Percentiles rank a stretch among this genome's conserved stretches.
Conservation (phyloP, 2,888 invertebrate genomes). For the Callinectes sapidus region DNA sequence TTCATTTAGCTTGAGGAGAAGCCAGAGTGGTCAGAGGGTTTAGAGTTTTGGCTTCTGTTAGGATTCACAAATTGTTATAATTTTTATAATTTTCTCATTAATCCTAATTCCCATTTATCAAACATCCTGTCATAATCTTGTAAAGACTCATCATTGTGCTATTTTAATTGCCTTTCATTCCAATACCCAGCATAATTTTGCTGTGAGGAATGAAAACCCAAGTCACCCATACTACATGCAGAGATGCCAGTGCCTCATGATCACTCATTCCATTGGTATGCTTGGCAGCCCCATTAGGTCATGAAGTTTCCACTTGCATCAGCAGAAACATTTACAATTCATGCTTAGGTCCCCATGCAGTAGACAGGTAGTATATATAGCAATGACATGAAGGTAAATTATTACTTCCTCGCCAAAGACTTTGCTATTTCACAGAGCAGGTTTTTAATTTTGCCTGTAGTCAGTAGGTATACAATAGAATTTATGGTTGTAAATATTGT, state of each 20-base stretch:
- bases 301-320: background rate
- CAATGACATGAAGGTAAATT: background rate
- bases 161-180: background rate
- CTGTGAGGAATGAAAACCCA: background rate
- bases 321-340: background rate
- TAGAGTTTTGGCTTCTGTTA: too few relatives aligned
- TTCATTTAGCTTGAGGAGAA: too few relatives aligned
- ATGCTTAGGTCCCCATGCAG: background rate
- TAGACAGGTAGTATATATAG: background rate
- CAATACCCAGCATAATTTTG: background rate
- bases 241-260: background rate
- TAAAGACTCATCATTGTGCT: background rate
- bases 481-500: slow-evolving; percentile 10
- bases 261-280: slow-evolving; percentile 5
- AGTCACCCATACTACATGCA: background rate
- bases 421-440: background rate
- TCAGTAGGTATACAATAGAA: background rate
- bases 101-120: background rate
- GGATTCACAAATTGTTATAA: background rate
- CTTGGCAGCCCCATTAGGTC: background rate
- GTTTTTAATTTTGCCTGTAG: slow-evolving; percentile 7
- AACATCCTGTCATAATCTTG: background rate
- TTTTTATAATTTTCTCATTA: background rate
- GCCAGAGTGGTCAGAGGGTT: too few relatives aligned
- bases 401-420: background rate